Percentiles rank a stretch among this genome's conserved stretches.
These are phyloP conservation scores for Microplitis deprimator DNA, from an alignment of 2,888 invertebrate species.

Conservation along the genomic window DNA sequence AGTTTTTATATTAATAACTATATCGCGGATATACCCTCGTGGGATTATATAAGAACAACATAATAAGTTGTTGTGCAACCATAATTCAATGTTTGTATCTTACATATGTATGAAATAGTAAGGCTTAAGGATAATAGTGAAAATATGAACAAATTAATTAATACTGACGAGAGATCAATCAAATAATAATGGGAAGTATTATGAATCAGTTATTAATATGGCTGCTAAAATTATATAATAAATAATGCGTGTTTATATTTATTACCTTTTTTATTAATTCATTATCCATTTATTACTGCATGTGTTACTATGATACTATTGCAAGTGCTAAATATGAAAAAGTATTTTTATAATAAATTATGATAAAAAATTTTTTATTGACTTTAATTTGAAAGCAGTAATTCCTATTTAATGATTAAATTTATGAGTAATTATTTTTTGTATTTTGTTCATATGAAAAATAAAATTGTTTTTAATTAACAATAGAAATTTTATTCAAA, in stretches of 20 bases:
- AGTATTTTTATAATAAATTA: too few relatives aligned
- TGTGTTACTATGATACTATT: too few relatives aligned
- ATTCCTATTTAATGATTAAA: too few relatives aligned
- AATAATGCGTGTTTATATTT: background rate
- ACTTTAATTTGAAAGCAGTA: too few relatives aligned
- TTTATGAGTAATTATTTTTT: too few relatives aligned
- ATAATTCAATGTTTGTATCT: slow-evolving; percentile 23
- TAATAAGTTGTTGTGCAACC: slow-evolving; percentile 24
- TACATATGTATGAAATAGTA: background rate
- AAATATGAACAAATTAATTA: slow-evolving; percentile 3
- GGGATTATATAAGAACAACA: slow-evolving; percentile 32
- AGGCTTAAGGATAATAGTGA: background rate
- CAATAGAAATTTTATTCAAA: too few relatives aligned
- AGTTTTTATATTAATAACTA: slow-evolving; percentile 66
- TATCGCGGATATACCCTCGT: slow-evolving; percentile 58
- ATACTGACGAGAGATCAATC: background rate
- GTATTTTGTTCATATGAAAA: too few relatives aligned
- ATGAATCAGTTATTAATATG: background rate
- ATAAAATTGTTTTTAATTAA: too few relatives aligned
- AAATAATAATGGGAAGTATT: background rate
- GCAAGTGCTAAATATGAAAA: too few relatives aligned
- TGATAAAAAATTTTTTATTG: too few relatives aligned
- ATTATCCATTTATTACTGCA: background rate
- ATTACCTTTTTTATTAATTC: background rate
- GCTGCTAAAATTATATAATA: background rate